Percentiles rank a stretch among this genome's conserved stretches.
phyloP scores from a whole-genome alignment of 2,113 vertebrate genomes.

The Zosterops borbonicus region DNA sequence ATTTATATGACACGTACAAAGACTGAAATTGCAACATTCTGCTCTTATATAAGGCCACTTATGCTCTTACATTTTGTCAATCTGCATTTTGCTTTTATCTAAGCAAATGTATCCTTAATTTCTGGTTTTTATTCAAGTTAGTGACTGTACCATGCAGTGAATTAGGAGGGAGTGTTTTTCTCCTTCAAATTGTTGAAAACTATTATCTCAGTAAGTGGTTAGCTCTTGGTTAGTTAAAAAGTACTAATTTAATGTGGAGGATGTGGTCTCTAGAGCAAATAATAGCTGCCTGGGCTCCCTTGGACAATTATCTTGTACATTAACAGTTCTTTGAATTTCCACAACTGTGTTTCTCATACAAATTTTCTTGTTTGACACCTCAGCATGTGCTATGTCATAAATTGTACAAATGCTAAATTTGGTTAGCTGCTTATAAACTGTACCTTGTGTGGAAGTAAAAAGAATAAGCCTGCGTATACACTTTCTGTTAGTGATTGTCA shows the following conservation, averaged over 20 bases:
- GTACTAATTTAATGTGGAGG: neutral
- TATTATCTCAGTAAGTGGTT: neutral
- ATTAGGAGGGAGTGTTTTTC: neutral
- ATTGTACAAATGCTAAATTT: neutral
- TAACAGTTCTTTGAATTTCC: neutral
- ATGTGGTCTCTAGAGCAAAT: neutral
- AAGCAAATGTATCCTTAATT: neutral
- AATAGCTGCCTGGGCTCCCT: neutral
- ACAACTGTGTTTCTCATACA: neutral
- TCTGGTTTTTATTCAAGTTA: neutral
- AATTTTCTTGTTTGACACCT: neutral
- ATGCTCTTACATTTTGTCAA: neutral
- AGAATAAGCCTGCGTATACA: neutral
- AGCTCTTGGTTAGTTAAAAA: slow-evolving; percentile 18
- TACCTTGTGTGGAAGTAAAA: neutral
- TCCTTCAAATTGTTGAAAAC: neutral
- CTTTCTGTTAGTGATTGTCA: neutral
- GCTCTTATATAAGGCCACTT: neutral
- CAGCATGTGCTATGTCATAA: neutral
- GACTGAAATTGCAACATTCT: neutral
- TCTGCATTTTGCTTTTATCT: neutral
- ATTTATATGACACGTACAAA: neutral
- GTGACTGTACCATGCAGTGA: neutral
- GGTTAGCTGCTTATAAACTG: neutral
- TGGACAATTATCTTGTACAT: neutral